Conservation (phyloP, 2,797 vertebrate species). For the Rhabdomys pumilio region DNA sequence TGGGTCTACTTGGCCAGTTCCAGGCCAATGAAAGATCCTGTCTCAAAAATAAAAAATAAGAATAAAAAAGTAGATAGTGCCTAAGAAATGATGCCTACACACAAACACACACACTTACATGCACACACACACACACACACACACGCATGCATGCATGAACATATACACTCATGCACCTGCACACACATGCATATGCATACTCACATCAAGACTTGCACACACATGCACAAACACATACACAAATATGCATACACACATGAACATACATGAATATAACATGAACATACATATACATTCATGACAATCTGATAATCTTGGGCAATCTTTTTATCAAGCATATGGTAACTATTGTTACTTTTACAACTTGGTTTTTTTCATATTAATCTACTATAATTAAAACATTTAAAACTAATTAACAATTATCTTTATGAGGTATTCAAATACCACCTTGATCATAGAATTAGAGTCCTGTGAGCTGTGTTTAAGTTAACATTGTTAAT, state of each 20-base stretch:
- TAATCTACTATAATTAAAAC: slow-evolving; percentile 38
- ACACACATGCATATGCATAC: too few relatives aligned
- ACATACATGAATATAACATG: not conserved
- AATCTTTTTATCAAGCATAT: not conserved
- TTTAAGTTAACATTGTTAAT: not conserved
- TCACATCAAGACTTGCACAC: not conserved
- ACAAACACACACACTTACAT: not conserved
- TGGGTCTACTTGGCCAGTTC: not conserved
- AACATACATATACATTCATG: not conserved
- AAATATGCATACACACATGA: not conserved
- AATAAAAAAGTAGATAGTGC: not conserved
- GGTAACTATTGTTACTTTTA: not conserved
- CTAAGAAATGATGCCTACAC: not conserved
- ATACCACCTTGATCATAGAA: not conserved
- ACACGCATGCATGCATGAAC: not conserved
- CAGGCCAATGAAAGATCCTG: not conserved
- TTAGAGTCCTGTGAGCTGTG: not conserved
- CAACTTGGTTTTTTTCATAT: not conserved
- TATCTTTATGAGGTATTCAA: slow-evolving; percentile 10
- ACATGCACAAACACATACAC: not conserved
- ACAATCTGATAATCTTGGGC: not conserved
- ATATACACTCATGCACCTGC: not conserved
- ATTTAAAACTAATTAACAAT: not conserved
- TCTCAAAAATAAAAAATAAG: not conserved
- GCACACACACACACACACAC: not conserved